phyloP scores from a whole-genome alignment of 2,113 vertebrate genomes.

The Pampusana beccarii region DNA sequence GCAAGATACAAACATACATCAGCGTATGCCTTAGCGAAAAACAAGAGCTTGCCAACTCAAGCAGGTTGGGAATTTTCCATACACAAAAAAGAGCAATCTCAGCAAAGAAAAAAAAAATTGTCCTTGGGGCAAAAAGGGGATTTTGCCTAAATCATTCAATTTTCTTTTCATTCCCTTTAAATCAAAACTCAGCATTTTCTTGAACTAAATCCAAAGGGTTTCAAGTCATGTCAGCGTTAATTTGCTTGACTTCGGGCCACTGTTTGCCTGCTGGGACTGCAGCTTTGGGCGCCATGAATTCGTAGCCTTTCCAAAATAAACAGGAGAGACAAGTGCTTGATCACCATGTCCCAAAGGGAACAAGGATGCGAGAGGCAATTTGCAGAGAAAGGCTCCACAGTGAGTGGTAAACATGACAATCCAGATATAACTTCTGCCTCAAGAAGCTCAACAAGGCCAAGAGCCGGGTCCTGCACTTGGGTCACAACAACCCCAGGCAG shows the following conservation, averaged over 20 bases:
- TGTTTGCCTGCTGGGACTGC: not conserved
- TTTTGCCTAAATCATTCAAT: not conserved
- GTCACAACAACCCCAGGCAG: too few relatives aligned
- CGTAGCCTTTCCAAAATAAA: not conserved
- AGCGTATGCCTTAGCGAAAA: not conserved
- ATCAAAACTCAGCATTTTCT: not conserved
- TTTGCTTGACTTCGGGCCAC: not conserved
- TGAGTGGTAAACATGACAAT: not conserved
- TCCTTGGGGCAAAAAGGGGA: not conserved
- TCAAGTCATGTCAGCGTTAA: not conserved
- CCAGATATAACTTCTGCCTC: not conserved
- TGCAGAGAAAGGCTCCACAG: not conserved
- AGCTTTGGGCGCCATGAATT: not conserved
- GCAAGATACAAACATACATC: not conserved
- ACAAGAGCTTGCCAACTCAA: not conserved
- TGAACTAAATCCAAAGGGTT: not conserved
- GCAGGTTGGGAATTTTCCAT: conserved; percentile 2
- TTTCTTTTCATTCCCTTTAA: not conserved
- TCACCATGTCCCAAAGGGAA: not conserved
- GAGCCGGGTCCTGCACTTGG: too few relatives aligned
- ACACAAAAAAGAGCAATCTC: not conserved
- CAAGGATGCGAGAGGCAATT: not conserved
- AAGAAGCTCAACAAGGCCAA: too few relatives aligned
- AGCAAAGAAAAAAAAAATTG: not conserved
- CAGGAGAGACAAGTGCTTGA: not conserved